Conservation (phyloP, 2,113 vertebrate species). For the Sander lucioperca region DNA sequence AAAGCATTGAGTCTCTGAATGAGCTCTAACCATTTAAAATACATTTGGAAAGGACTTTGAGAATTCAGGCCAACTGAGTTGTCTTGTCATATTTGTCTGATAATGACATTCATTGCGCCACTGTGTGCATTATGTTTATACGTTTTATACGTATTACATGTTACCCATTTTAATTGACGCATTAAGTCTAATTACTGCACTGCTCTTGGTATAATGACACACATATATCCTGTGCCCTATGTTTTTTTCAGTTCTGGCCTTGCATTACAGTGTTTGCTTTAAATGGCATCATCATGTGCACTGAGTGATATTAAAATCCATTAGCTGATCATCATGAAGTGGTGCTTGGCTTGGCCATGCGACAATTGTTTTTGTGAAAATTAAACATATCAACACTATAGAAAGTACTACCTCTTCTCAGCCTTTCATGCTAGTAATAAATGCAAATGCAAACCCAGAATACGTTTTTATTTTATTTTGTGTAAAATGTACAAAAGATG, state of each 20-base stretch:
- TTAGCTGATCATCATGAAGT: conserved; percentile 44
- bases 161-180: conserved; percentile 12
- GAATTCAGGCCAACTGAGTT: background rate
- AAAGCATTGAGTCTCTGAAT: background rate
- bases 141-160: conserved; percentile 18
- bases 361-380: background rate
- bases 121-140: background rate
- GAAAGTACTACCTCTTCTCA: background rate
- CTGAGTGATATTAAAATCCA: conserved; percentile 45
- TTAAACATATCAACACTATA: background rate
- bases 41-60: background rate
- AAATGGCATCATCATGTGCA: conserved; percentile 23
- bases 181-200: background rate
- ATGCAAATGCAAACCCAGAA: background rate
- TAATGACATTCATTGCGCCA: background rate
- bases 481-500: background rate
- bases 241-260: background rate
- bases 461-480: background rate
- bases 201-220: background rate
- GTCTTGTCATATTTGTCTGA: background rate
- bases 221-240: background rate
- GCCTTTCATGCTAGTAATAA: background rate
- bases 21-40: background rate
- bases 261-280: conserved; percentile 30
- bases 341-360: conserved; percentile 16